Percentiles rank a stretch among this genome's conserved stretches.
Evolutionary conservation across 2,888 invertebrate species (phyloP).

Genomic region (Coronaproctus castanopsis): DNA sequence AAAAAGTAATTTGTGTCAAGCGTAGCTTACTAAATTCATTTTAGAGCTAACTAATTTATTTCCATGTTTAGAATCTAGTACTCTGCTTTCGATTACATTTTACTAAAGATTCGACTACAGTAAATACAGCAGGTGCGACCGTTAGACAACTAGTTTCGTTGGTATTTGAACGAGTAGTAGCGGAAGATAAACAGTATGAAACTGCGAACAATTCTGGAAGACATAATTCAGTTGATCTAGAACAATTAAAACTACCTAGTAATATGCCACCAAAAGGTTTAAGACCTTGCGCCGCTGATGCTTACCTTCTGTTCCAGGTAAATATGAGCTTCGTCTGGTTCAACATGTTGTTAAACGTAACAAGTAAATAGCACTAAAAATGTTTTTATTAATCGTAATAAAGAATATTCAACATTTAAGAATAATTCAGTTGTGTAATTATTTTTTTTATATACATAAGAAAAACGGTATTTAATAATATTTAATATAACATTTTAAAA

Average conservation of each 20-base stretch:
- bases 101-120: slow-evolving; percentile 80
- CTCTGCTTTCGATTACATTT: slow-evolving; percentile 93
- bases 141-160: slow-evolving; percentile 84
- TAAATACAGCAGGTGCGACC: slow-evolving; percentile 94
- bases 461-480: too few species aligned
- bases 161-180: slow-evolving; percentile 67
- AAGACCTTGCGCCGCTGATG: slow-evolving; percentile 76
- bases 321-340: too few species aligned
- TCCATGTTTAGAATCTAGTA: slow-evolving; percentile 54
- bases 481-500: too few species aligned
- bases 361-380: too few species aligned
- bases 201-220: slow-evolving; percentile 13
- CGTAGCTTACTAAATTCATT: too few species aligned
- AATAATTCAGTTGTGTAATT: too few species aligned
- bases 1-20: too few species aligned
- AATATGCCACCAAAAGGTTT: slow-evolving; percentile 61
- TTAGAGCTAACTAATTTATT: too few species aligned
- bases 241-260: slow-evolving; percentile 55
- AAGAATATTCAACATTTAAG: too few species aligned
- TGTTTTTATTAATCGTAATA: too few species aligned
- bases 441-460: too few species aligned
- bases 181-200: slow-evolving; percentile 40
- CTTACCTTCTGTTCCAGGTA: slow-evolving; percentile 85
- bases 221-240: slow-evolving; percentile 41
- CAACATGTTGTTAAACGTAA: slow-evolving; percentile 17